phyloP scores from a whole-genome alignment of 2,113 vertebrate genomes.

The Saiga tatarica region DNA sequence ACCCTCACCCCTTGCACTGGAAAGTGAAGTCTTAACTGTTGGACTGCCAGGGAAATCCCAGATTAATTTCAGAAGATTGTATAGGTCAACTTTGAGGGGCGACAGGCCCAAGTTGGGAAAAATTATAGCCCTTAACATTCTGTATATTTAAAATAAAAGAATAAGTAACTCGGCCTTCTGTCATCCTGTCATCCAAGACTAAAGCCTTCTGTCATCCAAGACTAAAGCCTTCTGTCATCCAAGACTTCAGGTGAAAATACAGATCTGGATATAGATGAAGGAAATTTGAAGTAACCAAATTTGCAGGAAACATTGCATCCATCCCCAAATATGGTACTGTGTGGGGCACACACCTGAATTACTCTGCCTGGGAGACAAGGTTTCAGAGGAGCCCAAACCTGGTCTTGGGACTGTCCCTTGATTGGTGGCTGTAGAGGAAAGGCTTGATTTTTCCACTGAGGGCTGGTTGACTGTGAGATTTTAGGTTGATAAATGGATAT shows the following conservation, averaged over 20 bases:
- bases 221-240: neutral
- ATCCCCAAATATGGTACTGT: neutral
- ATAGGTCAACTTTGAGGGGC: neutral
- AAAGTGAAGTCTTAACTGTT: neutral
- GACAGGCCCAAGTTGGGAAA: neutral
- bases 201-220: neutral
- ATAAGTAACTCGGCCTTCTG: neutral
- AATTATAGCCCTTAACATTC: neutral
- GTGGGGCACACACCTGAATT: neutral
- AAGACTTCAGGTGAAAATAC: neutral
- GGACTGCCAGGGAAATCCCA: neutral
- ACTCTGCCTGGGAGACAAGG: neutral
- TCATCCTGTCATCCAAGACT: no score
- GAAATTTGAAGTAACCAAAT: neutral
- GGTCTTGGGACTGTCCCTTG: neutral
- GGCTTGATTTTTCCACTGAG: neutral
- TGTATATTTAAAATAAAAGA: neutral
- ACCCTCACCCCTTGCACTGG: neutral
- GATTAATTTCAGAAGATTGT: neutral
- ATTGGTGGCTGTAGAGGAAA: neutral
- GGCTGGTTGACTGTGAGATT: neutral
- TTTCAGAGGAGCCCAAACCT: neutral
- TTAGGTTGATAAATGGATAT: neutral
- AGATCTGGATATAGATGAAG: neutral
- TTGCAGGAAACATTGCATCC: neutral